Conservation (phyloP, 2,888 invertebrate genomes). For the Holacanthella duospinosa region DNA sequence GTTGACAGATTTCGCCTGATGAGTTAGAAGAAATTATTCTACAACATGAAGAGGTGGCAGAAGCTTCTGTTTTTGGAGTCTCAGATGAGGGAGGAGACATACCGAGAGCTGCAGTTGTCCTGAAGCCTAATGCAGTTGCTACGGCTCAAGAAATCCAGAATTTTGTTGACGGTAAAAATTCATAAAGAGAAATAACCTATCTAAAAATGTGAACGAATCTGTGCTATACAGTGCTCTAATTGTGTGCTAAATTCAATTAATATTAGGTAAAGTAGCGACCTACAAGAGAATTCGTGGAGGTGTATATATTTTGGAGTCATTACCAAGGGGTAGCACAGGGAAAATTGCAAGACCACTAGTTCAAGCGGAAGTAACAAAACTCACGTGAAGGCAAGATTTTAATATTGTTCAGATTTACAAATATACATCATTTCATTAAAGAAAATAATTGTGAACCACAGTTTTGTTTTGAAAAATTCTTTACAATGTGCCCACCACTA, state of each 20-base stretch:
- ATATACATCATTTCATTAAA: too few relatives aligned
- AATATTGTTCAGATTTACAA: too few relatives aligned
- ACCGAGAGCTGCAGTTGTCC: conserved; percentile 27
- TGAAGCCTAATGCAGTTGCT: conserved; percentile 13
- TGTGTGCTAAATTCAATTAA: too few relatives aligned
- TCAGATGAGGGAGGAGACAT: conserved; percentile 30
- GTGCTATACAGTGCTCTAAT: background rate
- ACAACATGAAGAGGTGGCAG: conserved; percentile 28
- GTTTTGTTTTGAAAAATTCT: too few relatives aligned
- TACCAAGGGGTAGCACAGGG: conserved; percentile 32
- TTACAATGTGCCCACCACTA: too few relatives aligned
- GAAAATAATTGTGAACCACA: too few relatives aligned
- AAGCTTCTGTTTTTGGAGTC: conserved; percentile 31
- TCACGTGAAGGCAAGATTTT: too few relatives aligned
- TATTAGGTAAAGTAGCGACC: conserved; percentile 21
- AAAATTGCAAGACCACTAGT: conserved; percentile 29
- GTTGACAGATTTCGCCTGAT: conserved; percentile 30
- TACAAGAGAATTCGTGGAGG: conserved; percentile 31
- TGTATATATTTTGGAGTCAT: conserved; percentile 22
- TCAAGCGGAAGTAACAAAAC: too few relatives aligned
- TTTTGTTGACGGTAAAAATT: conserved; percentile 25
- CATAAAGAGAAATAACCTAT: too few relatives aligned
- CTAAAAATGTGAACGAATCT: background rate
- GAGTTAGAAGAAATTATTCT: conserved; percentile 30
- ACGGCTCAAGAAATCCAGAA: conserved; percentile 19